phyloP scores from a whole-genome alignment of 2,113 vertebrate species.

The Herpailurus yagouaroundi region DNA sequence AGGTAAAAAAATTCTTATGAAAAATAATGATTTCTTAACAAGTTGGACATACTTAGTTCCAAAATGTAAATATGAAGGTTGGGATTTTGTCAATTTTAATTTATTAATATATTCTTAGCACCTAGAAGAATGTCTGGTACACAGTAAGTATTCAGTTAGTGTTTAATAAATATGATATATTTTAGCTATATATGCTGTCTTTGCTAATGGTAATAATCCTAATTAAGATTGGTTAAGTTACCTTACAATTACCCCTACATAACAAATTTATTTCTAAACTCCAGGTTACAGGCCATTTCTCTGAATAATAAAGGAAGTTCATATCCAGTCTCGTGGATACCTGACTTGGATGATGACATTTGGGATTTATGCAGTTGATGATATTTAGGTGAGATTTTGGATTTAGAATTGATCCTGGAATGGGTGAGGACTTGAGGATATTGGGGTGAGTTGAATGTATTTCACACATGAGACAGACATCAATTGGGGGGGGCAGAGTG shows the following conservation, averaged over 20 bases:
- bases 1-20: not conserved
- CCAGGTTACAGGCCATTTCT: not conserved
- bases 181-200: not conserved
- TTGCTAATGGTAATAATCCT: not conserved
- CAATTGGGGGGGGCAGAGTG: not conserved
- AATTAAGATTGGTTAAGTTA: constrained; percentile 3
- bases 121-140: not conserved
- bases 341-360: not conserved
- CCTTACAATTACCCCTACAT: not conserved
- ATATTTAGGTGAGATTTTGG: not conserved
- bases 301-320: not conserved
- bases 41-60: not conserved
- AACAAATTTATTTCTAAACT: not conserved
- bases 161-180: not conserved
- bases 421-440: not conserved
- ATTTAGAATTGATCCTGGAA: not conserved
- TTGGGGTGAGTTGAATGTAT: not conserved
- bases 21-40: constrained; percentile 6
- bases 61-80: constrained; percentile 21
- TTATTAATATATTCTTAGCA: not conserved
- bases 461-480: not conserved
- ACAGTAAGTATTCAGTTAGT: not conserved
- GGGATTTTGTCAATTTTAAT: not conserved
- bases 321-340: not conserved
- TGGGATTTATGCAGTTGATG: not conserved